phyloP scores from a whole-genome alignment of 2,888 invertebrate genomes.

The Drosophila ezoana region DNA sequence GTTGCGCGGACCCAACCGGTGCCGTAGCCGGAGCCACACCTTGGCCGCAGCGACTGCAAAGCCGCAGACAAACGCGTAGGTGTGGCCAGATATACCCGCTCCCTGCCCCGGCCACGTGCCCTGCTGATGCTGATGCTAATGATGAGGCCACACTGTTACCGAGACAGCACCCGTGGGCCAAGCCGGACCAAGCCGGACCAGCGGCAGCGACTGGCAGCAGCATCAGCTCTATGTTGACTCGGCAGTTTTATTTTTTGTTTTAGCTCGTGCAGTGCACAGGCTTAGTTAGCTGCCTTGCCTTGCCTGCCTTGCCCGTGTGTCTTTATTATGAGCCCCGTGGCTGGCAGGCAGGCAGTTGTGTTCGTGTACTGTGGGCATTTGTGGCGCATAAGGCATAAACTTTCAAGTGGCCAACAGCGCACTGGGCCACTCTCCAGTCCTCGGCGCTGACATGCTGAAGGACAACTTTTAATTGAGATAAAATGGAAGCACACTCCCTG shows the following conservation, averaged over 20 bases:
- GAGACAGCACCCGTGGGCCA: conserved; percentile 35
- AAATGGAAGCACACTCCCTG: conserved; percentile 54
- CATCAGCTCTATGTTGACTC: conserved; percentile 64
- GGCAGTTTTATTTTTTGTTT: conserved; percentile 54
- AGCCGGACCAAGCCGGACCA: conserved; percentile 46
- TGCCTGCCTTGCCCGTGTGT: conserved; percentile 59
- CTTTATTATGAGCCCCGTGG: conserved; percentile 63
- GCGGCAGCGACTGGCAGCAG: conserved; percentile 27
- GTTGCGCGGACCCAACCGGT: conserved; percentile 24
- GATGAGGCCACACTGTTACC: conserved; percentile 58
- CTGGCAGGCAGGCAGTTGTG: conserved; percentile 30
- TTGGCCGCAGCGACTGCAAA: conserved; percentile 66
- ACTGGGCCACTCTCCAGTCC: conserved; percentile 25
- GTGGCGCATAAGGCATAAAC: conserved; percentile 81
- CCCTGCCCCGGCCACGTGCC: conserved; percentile 13
- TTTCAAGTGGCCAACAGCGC: conserved; percentile 76
- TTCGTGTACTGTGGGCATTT: conserved; percentile 74
- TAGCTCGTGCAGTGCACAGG: conserved; percentile 35
- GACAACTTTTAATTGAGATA: conserved; percentile 81
- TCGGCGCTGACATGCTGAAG: conserved; percentile 73
- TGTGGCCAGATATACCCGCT: conserved; percentile 39
- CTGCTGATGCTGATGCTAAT: conserved; percentile 62
- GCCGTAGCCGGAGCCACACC: conserved; percentile 54
- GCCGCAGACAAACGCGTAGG: conserved; percentile 78
- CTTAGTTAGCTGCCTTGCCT: conserved; percentile 53